Conservation (phyloP, 2,797 vertebrate genomes). For the Miichthys miiuy region DNA sequence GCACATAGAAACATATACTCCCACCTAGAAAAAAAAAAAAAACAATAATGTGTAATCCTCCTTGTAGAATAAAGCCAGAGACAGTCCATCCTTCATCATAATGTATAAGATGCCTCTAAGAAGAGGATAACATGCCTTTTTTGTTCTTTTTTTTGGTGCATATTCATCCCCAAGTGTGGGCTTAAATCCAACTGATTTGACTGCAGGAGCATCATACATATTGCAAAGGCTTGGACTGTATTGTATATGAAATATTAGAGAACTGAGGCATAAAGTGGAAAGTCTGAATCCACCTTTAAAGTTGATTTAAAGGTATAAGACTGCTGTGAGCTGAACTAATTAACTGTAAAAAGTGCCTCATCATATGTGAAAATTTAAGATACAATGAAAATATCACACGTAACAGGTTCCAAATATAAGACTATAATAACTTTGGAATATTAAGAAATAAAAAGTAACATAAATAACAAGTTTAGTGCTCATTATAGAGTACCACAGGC, state of each 20-base stretch:
- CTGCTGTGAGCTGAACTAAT: conserved; percentile 43
- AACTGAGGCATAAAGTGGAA: not conserved
- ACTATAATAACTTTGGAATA: conserved; percentile 46
- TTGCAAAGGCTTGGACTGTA: not conserved
- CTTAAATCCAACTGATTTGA: conserved; percentile 50
- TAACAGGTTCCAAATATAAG: conserved; percentile 50
- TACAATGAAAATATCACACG: conserved; percentile 32
- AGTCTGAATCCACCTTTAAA: conserved; percentile 27
- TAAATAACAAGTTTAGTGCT: conserved; percentile 43
- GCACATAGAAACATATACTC: conserved; percentile 35
- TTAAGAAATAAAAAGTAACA: conserved; percentile 33
- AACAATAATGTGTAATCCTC: conserved; percentile 64
- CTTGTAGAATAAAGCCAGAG: conserved; percentile 52
- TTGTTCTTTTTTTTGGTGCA: conserved; percentile 5
- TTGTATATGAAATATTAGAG: conserved; percentile 9
- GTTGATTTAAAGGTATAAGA: conserved; percentile 31
- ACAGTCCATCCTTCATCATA: conserved; percentile 51
- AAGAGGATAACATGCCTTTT: conserved; percentile 52
- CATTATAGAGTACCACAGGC: conserved; percentile 19
- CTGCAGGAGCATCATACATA: conserved; percentile 20
- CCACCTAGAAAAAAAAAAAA: conserved; percentile 34
- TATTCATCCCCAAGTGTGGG: conserved; percentile 38
- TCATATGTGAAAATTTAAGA: conserved; percentile 34
- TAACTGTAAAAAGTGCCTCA: conserved; percentile 14
- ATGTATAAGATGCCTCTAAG: conserved; percentile 47